Percentiles rank a stretch among this genome's conserved stretches.
phyloP scores from a whole-genome alignment of 1,140 invertebrate genomes.

The Eubasilissa regina region DNA sequence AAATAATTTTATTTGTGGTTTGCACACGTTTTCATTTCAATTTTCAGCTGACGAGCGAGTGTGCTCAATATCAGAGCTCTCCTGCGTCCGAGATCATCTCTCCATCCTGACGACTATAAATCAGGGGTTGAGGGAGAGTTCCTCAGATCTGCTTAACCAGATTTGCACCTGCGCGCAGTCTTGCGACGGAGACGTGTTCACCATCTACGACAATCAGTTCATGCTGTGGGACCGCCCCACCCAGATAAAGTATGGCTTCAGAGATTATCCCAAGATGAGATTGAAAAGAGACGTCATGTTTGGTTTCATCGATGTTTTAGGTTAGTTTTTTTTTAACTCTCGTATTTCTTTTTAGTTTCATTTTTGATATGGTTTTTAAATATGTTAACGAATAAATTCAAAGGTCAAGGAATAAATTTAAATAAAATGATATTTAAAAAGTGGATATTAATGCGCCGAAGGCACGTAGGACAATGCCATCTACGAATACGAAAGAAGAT shows the following conservation, averaged over 20 bases:
- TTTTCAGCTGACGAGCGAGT: conserved; percentile 43
- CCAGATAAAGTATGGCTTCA: conserved; percentile 51
- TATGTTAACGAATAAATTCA: no score
- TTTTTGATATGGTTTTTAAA: no score
- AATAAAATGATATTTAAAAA: no score
- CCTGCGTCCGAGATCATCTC: conserved; percentile 19
- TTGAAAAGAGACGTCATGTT: conserved; percentile 66
- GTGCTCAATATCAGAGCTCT: conserved; percentile 46
- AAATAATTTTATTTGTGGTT: no score
- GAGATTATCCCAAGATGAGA: conserved; percentile 63
- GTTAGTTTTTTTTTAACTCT: conserved; percentile 53
- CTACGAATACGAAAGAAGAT: no score
- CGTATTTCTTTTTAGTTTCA: no score
- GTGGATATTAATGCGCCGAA: no score
- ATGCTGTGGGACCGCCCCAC: conserved; percentile 47
- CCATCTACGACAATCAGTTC: conserved; percentile 35
- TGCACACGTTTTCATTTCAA: background rate
- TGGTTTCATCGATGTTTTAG: conserved; percentile 65
- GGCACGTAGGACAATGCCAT: no score
- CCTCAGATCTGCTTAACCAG: background rate
- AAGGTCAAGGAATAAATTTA: no score
- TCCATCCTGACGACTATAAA: background rate
- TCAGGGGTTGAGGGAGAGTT: background rate
- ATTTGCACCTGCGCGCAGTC: conserved; percentile 42
- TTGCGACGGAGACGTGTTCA: conserved; percentile 50